A percentile compares a stretch with the other conserved stretches of the same genome.
Conservation (phyloP, 2,113 vertebrate genomes). For the Labeo catla region DNA sequence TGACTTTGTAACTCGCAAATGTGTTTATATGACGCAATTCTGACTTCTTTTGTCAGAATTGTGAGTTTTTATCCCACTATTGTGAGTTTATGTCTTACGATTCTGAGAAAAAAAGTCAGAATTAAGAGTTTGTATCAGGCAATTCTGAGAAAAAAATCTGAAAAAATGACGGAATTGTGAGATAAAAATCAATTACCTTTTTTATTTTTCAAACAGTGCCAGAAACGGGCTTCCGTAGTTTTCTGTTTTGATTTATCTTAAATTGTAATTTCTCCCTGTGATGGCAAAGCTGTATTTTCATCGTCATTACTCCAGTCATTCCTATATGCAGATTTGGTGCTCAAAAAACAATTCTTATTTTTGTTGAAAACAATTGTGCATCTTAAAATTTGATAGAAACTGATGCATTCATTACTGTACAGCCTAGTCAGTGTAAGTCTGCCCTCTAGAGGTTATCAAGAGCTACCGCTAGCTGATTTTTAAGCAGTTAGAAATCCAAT, state of each 20-base stretch:
- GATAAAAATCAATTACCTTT: too few species aligned
- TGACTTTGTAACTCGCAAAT: too few species aligned
- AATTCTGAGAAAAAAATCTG: too few species aligned
- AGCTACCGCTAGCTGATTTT: not conserved
- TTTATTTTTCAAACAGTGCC: too few species aligned
- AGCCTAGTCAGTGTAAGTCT: not conserved
- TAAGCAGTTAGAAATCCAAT: not conserved
- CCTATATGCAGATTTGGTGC: not conserved
- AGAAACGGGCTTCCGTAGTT: not conserved
- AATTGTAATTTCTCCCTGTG: not conserved
- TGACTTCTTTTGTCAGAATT: too few species aligned
- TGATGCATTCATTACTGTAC: not conserved
- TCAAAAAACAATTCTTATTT: not conserved
- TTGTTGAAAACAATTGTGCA: not conserved
- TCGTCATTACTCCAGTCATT: not conserved
- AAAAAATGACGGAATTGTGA: too few species aligned
- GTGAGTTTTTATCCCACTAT: too few species aligned
- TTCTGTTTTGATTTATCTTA: not conserved
- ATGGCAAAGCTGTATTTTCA: not conserved
- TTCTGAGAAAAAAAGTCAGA: too few species aligned
- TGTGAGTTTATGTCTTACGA: too few species aligned
- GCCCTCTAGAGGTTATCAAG: slow-evolving; percentile 40
- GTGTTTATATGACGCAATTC: too few species aligned
- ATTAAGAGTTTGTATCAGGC: too few species aligned
- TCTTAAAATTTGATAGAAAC: not conserved